These are phyloP conservation scores for Caenorhabditis panamensis DNA, from an alignment of 2,888 invertebrate species.

Conservation along the genomic window DNA sequence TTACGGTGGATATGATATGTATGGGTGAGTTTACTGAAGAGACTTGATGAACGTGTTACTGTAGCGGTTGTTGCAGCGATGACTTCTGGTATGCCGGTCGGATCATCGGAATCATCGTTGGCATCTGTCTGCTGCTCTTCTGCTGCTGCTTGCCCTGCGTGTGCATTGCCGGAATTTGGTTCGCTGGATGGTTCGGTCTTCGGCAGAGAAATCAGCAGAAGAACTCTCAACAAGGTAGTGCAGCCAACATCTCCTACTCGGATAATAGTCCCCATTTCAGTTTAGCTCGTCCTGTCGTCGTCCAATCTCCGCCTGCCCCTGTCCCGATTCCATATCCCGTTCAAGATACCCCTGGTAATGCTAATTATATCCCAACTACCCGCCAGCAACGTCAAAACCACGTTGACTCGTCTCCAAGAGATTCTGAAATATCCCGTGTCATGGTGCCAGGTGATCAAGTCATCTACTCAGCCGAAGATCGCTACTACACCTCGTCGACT, in stretches of 20 bases:
- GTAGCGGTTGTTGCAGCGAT: constrained; percentile 68
- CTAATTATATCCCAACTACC: constrained; percentile 43
- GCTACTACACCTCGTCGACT: constrained; percentile 74
- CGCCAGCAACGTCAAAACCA: constrained; percentile 35
- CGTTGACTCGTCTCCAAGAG: constrained; percentile 62
- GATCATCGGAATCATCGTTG: constrained; percentile 78
- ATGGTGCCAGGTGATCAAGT: constrained; percentile 60
- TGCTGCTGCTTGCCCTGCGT: constrained; percentile 79
- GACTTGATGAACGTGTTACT: neutral
- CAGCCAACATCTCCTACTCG: neutral
- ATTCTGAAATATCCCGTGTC: constrained; percentile 55
- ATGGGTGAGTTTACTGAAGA: constrained; percentile 57
- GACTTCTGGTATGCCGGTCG: constrained; percentile 80
- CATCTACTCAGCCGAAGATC: constrained; percentile 71
- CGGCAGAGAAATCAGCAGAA: constrained; percentile 50
- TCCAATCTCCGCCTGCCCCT: constrained; percentile 17
- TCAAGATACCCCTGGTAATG: constrained; percentile 48
- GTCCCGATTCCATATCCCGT: constrained; percentile 14
- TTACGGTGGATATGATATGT: constrained; percentile 70
- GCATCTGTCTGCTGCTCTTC: constrained; percentile 74
- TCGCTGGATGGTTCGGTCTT: constrained; percentile 80
- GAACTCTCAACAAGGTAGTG: constrained; percentile 47
- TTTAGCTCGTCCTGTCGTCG: constrained; percentile 49
- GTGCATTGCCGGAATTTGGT: constrained; percentile 79
- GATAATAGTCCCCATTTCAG: constrained; percentile 43